phyloP scores from a whole-genome alignment of 2,797 vertebrate genomes.

The Poliocrania exsul region DNA sequence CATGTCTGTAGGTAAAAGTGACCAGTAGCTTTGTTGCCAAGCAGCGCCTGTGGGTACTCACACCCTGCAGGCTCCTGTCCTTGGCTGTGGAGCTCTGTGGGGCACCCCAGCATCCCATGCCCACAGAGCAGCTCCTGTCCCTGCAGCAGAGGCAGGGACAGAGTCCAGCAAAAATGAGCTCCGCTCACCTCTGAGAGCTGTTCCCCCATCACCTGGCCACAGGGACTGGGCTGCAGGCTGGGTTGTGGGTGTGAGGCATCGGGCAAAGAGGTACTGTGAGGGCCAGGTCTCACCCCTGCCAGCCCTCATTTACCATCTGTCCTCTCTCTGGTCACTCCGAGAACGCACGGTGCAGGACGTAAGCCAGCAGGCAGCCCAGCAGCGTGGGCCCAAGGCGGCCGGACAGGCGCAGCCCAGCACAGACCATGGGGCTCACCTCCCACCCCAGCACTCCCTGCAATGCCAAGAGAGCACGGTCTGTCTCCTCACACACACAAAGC shows the following conservation, averaged over 20 bases:
- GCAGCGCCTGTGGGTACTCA: not conserved
- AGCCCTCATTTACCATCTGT: fast-evolving
- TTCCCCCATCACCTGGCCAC: fast-evolving
- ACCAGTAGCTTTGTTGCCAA: not conserved
- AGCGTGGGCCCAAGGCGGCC: not conserved
- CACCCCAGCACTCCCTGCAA: conserved; percentile 39
- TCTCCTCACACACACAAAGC: not conserved
- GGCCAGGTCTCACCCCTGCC: not conserved
- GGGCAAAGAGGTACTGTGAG: fast-evolving
- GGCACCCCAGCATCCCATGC: not conserved
- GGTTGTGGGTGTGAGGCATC: fast-evolving
- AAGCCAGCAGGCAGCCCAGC: conserved; percentile 46
- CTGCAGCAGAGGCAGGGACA: fast-evolving
- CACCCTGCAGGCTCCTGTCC: not conserved
- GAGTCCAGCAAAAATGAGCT: not conserved
- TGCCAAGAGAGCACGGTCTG: not conserved
- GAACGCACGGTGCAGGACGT: not conserved
- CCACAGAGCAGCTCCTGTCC: not conserved
- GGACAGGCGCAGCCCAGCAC: not conserved
- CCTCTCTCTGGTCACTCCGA: not conserved
- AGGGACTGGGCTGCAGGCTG: not conserved
- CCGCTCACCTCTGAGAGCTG: not conserved
- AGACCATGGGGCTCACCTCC: not conserved
- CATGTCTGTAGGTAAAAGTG: not conserved
- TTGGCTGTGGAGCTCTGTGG: fast-evolving